phyloP scores from a whole-genome alignment of 2,113 vertebrate genomes.

The Saccopteryx bilineata region DNA sequence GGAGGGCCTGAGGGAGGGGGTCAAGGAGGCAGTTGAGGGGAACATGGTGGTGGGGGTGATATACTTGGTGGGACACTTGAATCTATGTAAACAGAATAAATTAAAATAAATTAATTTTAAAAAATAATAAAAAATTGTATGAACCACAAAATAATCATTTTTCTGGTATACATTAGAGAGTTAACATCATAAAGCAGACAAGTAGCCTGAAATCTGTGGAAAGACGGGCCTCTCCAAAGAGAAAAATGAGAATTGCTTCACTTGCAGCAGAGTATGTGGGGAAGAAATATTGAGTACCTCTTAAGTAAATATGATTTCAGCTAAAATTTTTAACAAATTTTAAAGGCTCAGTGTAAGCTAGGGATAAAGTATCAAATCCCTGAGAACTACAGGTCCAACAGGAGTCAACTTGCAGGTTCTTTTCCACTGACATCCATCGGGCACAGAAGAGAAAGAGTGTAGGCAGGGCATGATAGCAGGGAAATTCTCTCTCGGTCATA shows the following conservation, averaged over 20 bases:
- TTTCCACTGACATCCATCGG: neutral
- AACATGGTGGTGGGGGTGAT: no score
- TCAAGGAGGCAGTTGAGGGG: no score
- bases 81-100: no score
- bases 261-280: neutral
- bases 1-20: no score
- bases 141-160: neutral
- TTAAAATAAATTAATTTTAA: no score
- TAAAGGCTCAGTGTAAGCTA: neutral
- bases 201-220: neutral
- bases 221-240: neutral
- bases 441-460: neutral
- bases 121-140: neutral
- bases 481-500: neutral
- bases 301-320: neutral
- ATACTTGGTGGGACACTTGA: no score
- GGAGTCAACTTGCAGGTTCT: neutral
- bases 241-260: neutral
- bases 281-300: neutral
- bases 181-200: constrained; percentile 1
- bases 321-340: neutral
- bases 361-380: neutral
- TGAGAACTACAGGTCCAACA: neutral
- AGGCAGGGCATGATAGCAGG: neutral
- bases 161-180: neutral